A percentile compares a stretch with the other conserved stretches of the same genome.
Conservation (phyloP, 2,113 vertebrate species). For the Eulacestoma nigropectus region DNA sequence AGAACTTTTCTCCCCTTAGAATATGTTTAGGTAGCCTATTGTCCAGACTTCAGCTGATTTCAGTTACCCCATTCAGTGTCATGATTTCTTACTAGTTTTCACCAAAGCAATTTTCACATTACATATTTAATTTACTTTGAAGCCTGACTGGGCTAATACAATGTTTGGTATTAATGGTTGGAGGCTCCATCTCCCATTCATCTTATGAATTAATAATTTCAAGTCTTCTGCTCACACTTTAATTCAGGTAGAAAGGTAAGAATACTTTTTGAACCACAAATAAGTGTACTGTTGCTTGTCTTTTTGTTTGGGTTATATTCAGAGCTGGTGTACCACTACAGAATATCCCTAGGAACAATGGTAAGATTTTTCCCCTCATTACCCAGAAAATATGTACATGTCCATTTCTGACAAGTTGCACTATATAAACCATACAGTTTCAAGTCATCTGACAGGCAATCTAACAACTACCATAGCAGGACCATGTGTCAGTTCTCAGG, state of each 20-base stretch:
- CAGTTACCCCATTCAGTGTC: not conserved
- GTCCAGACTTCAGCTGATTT: not conserved
- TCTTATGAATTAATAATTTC: constrained; percentile 21
- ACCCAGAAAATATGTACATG: not conserved
- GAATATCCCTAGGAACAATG: not conserved
- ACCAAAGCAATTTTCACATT: not conserved
- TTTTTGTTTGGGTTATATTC: not conserved
- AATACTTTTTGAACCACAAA: not conserved
- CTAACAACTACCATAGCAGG: not conserved
- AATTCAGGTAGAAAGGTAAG: not conserved
- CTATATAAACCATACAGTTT: not conserved
- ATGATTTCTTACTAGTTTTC: not conserved
- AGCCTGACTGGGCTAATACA: not conserved
- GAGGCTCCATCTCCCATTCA: not conserved
- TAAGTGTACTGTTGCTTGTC: not conserved
- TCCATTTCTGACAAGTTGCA: not conserved
- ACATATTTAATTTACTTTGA: constrained; percentile 3
- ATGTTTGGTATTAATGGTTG: constrained; percentile 14
- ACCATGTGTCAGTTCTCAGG: not conserved
- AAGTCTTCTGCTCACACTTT: not conserved
- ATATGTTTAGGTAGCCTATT: not conserved
- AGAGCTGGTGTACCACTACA: not conserved
- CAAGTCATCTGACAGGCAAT: not conserved
- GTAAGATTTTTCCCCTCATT: not conserved
- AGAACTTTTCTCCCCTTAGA: not conserved